phyloP scores from a whole-genome alignment of 1,140 invertebrate species.

The Epicauta chinensis region DNA sequence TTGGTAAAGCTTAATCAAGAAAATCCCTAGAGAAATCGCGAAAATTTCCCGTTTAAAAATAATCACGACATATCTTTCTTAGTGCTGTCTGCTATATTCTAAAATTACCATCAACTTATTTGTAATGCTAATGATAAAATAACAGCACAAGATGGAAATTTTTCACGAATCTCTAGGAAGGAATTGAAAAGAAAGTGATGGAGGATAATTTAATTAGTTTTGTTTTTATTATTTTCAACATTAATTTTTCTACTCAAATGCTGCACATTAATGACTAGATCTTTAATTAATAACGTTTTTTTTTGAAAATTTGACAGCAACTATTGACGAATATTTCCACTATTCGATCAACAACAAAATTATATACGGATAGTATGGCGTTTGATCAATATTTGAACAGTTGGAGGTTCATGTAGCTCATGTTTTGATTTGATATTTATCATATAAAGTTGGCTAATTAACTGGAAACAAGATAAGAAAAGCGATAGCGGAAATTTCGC shows the following conservation, averaged over 20 bases:
- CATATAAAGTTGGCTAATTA: too few relatives aligned
- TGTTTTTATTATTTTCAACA: not conserved
- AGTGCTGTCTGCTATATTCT: slow-evolving; percentile 1
- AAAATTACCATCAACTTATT: slow-evolving; percentile 12
- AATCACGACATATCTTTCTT: slow-evolving; percentile 7
- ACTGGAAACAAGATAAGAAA: too few relatives aligned
- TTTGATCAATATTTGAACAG: too few relatives aligned
- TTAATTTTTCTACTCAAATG: not conserved
- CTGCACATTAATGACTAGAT: not conserved
- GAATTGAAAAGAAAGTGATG: too few relatives aligned
- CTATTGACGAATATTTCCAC: too few relatives aligned
- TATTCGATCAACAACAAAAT: too few relatives aligned
- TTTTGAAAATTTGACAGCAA: not conserved
- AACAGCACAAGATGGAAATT: slow-evolving; percentile 3
- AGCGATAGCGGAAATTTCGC: too few relatives aligned
- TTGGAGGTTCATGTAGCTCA: too few relatives aligned
- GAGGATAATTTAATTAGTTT: not conserved
- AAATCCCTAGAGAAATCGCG: not conserved
- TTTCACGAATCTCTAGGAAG: not conserved
- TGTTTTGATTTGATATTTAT: too few relatives aligned
- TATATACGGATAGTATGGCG: too few relatives aligned
- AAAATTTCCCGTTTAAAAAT: not conserved
- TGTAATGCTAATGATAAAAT: slow-evolving; percentile 14
- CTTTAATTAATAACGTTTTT: not conserved
- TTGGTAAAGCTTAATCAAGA: not conserved